phyloP scores from a whole-genome alignment of 2,113 vertebrate genomes.

The Lamprologus tigripictilis region DNA sequence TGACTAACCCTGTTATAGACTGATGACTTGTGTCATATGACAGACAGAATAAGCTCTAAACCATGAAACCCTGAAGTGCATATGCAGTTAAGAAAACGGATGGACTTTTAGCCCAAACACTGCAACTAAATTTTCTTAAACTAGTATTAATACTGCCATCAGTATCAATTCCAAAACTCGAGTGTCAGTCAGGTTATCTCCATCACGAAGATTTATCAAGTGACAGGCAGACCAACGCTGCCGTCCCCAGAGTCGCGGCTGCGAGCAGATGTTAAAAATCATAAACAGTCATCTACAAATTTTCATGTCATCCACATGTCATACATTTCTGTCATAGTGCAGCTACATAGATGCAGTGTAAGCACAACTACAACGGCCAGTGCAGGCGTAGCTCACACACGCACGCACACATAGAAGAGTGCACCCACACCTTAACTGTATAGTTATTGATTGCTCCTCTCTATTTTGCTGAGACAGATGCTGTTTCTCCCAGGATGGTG shows the following conservation, averaged over 20 bases:
- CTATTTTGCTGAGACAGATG: conserved; percentile 64
- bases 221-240: background rate
- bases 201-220: background rate
- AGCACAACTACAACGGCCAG: background rate
- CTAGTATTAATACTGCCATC: background rate
- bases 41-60: background rate
- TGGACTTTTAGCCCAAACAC: background rate
- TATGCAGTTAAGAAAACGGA: background rate
- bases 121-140: background rate
- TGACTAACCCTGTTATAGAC: background rate
- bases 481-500: conserved; percentile 43
- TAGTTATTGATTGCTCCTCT: conserved; percentile 57
- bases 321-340: background rate
- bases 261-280: background rate
- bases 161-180: background rate
- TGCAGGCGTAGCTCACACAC: background rate
- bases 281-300: background rate
- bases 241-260: background rate
- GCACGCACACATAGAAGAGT: background rate
- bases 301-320: background rate
- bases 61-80: background rate
- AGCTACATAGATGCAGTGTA: conserved; percentile 3
- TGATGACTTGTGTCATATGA: background rate
- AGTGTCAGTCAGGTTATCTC: background rate
- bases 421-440: conserved; percentile 42